These are phyloP conservation scores for Epinephelus lanceolatus DNA, from an alignment of 2,113 vertebrate genomes.

Conservation along the genomic window DNA sequence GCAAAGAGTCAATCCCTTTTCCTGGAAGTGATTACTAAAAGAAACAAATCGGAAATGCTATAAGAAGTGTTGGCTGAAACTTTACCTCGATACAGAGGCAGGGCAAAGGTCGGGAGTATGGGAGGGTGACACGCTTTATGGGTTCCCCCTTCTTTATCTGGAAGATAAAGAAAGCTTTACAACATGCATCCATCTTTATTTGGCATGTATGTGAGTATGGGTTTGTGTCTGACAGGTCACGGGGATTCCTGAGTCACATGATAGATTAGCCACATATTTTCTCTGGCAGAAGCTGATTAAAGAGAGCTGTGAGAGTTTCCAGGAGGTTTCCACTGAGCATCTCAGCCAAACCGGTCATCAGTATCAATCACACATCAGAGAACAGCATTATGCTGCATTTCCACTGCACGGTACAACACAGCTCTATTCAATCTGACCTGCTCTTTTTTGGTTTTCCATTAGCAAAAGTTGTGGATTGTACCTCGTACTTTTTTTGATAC, in stretches of 20 bases:
- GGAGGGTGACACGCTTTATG: conserved; percentile 77
- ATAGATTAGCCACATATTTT: background rate
- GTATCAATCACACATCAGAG: background rate
- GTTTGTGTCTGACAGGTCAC: background rate
- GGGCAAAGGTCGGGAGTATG: conserved; percentile 84
- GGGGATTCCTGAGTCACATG: background rate
- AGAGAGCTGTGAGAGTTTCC: background rate
- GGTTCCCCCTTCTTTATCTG: conserved; percentile 87
- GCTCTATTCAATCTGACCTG: too few relatives aligned
- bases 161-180: conserved; percentile 51
- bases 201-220: background rate
- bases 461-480: too few relatives aligned
- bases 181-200: background rate
- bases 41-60: background rate
- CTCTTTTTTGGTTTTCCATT: too few relatives aligned
- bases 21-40: background rate
- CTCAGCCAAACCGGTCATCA: too few relatives aligned
- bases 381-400: background rate
- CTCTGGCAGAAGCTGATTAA: background rate
- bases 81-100: conserved; percentile 93
- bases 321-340: background rate
- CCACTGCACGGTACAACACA: too few relatives aligned
- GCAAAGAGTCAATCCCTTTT: background rate
- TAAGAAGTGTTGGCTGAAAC: background rate
- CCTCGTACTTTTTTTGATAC: too few relatives aligned